phyloP scores from a whole-genome alignment of 1,140 invertebrate genomes.

The Caligus rogercresseyi region DNA sequence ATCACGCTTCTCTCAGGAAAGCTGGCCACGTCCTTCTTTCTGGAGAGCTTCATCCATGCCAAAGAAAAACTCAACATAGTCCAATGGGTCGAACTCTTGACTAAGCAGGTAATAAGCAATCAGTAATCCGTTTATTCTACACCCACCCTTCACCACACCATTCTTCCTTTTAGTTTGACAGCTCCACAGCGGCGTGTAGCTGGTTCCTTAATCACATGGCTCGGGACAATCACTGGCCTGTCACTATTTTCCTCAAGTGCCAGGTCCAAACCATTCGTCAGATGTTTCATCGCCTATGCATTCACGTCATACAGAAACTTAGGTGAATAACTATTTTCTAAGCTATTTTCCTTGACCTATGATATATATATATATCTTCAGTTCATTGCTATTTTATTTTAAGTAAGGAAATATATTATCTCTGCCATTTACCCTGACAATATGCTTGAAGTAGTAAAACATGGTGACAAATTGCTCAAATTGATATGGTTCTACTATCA shows the following conservation, averaged over 20 bases:
- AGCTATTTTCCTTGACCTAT: not conserved
- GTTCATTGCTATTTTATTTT: too few species aligned
- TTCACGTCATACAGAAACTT: slow-evolving; percentile 77
- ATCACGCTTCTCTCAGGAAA: slow-evolving; percentile 67
- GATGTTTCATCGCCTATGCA: slow-evolving; percentile 78
- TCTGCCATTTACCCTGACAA: too few species aligned
- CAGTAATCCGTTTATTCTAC: too few species aligned
- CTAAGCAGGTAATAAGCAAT: slow-evolving; percentile 63
- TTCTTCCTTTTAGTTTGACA: slow-evolving; percentile 8
- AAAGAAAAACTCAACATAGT: slow-evolving; percentile 95
- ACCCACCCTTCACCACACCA: too few species aligned
- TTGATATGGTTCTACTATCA: too few species aligned
- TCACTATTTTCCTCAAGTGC: slow-evolving; percentile 83
- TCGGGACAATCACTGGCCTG: slow-evolving; percentile 77
- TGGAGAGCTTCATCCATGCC: slow-evolving; percentile 88
- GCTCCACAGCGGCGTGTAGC: slow-evolving; percentile 69
- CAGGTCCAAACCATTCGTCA: slow-evolving; percentile 86
- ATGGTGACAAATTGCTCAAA: too few species aligned
- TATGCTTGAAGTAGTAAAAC: too few species aligned
- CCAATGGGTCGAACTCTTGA: slow-evolving; percentile 82
- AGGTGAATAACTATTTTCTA: slow-evolving; percentile 33
- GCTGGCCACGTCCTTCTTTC: slow-evolving; percentile 77
- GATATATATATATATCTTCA: too few species aligned
- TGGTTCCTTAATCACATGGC: slow-evolving; percentile 87
- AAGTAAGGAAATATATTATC: too few species aligned